Evolutionary conservation across 2,113 vertebrate species (phyloP).

Genomic region (Crotalus tigris): DNA sequence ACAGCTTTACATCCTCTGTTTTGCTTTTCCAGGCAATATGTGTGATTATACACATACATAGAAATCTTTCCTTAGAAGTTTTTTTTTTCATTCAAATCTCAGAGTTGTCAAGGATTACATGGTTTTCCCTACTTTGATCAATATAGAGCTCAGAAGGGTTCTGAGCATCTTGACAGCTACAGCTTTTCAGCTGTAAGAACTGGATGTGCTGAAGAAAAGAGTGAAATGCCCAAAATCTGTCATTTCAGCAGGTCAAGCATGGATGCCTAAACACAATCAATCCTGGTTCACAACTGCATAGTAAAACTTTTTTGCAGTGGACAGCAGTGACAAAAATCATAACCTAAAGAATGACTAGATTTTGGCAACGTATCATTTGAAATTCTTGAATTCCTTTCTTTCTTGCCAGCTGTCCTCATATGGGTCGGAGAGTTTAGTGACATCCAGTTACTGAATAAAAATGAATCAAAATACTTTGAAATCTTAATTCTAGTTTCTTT

Average conservation of each 20-base stretch:
- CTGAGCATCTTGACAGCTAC: neutral
- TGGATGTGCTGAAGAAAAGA: neutral
- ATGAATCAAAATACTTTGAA: neutral
- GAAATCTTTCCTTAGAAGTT: neutral
- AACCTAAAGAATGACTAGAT: neutral
- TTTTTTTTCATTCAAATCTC: neutral
- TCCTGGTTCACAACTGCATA: neutral
- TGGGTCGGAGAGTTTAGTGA: neutral
- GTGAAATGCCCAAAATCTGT: neutral
- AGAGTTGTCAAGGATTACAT: neutral
- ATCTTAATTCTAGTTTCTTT: neutral
- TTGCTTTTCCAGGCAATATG: neutral
- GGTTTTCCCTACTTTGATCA: neutral
- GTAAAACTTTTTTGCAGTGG: neutral
- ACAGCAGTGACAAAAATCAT: neutral
- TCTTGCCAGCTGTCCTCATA: neutral
- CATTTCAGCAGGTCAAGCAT: neutral
- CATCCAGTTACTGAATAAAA: neutral
- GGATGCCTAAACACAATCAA: neutral
- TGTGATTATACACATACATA: neutral
- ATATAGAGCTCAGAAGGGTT: neutral
- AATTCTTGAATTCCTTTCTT: neutral
- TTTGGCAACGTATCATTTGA: neutral
- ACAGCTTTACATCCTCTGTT: neutral
- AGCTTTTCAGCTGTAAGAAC: neutral